phyloP scores from a whole-genome alignment of 2,888 invertebrate species.

The Plemyria rubiginata region DNA sequence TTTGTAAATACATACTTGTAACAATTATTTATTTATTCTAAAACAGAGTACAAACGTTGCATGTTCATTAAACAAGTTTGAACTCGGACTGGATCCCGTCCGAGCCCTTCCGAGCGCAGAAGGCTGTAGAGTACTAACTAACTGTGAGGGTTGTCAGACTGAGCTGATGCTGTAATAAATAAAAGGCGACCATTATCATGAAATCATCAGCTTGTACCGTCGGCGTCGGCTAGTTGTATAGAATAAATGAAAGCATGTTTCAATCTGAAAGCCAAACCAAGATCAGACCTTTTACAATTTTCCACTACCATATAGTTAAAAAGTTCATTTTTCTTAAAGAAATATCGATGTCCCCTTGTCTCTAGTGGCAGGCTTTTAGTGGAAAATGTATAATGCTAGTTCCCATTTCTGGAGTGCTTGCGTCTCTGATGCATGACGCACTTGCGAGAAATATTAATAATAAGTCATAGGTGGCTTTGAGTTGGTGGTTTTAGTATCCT shows the following conservation, averaged over 20 bases:
- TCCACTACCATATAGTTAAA: slow-evolving; percentile 24
- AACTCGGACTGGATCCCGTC: too few species aligned
- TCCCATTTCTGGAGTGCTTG: slow-evolving; percentile 76
- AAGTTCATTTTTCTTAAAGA: slow-evolving; percentile 47
- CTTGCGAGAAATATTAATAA: slow-evolving; percentile 60
- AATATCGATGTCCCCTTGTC: slow-evolving; percentile 68
- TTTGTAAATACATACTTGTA: too few species aligned
- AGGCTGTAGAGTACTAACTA: too few species aligned
- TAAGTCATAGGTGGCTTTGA: slow-evolving; percentile 36
- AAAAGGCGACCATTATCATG: too few species aligned
- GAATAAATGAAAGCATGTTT: slow-evolving; percentile 12
- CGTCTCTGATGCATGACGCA: slow-evolving; percentile 70
- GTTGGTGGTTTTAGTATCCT: neutral
- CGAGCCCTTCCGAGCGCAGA: too few species aligned
- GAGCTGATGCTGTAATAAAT: too few species aligned
- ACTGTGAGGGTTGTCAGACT: too few species aligned
- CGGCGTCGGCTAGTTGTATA: too few species aligned
- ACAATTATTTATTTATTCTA: too few species aligned
- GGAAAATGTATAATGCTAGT: slow-evolving; percentile 78
- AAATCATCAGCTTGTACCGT: too few species aligned
- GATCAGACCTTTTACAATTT: slow-evolving; percentile 27
- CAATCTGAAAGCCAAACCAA: slow-evolving; percentile 8
- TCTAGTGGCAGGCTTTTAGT: slow-evolving; percentile 67
- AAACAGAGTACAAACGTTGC: too few species aligned
- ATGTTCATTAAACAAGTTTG: too few species aligned